Evolutionary conservation across 1,140 invertebrate species (phyloP).

Genomic region (Drosophila pruinosa): DNA sequence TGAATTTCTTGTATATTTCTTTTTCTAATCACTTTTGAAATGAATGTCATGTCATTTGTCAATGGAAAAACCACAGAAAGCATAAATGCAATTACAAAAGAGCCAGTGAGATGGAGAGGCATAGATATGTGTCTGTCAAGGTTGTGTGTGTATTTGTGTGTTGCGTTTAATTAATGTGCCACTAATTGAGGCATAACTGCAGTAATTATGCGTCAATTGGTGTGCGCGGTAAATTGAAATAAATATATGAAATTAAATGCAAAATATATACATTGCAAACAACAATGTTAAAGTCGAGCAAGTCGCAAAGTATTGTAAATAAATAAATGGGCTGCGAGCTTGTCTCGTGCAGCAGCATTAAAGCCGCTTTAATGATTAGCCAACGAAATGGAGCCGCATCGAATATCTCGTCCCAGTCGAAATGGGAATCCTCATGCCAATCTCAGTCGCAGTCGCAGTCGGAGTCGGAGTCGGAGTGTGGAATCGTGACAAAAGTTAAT

Average conservation of each 20-base stretch:
- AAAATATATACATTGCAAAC: constrained; percentile 3
- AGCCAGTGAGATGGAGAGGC: neutral
- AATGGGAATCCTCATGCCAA: constrained; percentile 14
- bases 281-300: neutral
- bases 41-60: constrained; percentile 50
- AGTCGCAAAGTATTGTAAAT: neutral
- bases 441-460: constrained; percentile 5
- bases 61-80: constrained; percentile 21
- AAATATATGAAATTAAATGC: constrained; percentile 22
- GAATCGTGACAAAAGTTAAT: constrained; percentile 79
- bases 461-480: constrained; percentile 30
- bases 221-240: constrained; percentile 25
- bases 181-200: constrained; percentile 50
- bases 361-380: constrained; percentile 16
- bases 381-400: constrained; percentile 13
- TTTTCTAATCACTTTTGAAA: constrained; percentile 41
- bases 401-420: constrained; percentile 13
- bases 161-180: constrained; percentile 42
- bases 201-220: constrained; percentile 42
- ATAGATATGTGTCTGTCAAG: constrained; percentile 20
- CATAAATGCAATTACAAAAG: constrained; percentile 45
- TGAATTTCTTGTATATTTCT: constrained; percentile 14
- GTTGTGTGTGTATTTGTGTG: constrained; percentile 13
- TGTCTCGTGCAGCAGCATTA: constrained; percentile 1
- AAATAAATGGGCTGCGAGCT: constrained; percentile 11